Percentiles rank a stretch among this genome's conserved stretches.
Evolutionary conservation across 2,888 invertebrate genomes (phyloP).

Genomic region (Epiblema foenella): DNA sequence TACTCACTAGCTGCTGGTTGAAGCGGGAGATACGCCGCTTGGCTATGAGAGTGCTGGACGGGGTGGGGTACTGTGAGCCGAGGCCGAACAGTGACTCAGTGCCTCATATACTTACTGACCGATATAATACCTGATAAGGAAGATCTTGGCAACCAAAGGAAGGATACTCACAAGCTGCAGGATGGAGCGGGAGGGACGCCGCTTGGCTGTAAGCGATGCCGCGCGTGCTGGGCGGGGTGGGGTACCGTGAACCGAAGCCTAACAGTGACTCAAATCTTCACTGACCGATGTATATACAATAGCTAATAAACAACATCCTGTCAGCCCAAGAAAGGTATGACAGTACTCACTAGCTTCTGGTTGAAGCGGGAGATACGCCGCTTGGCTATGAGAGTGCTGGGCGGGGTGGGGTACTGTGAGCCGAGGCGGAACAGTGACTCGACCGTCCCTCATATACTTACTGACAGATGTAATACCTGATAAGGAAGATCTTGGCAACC

Average conservation of each 20-base stretch:
- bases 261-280: too few relatives aligned
- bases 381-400: conserved; percentile 92
- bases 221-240: conserved; percentile 85
- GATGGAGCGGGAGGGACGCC: not conserved
- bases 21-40: conserved; percentile 92
- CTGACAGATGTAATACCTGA: too few relatives aligned
- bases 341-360: conserved; percentile 89
- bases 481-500: too few relatives aligned
- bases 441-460: too few relatives aligned
- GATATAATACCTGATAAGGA: too few relatives aligned
- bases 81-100: conserved; percentile 80
- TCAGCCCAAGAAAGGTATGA: too few relatives aligned
- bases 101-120: too few relatives aligned
- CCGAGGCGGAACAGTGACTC: too few relatives aligned
- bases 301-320: too few relatives aligned
- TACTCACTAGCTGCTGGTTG: conserved; percentile 89
- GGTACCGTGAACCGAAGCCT: conserved; percentile 79
- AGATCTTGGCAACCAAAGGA: too few relatives aligned
- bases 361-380: conserved; percentile 91
- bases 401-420: conserved; percentile 82
- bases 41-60: conserved; percentile 91
- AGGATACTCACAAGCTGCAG: not conserved
- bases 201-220: conserved; percentile 88
- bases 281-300: too few relatives aligned
- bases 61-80: conserved; percentile 76